phyloP scores from a whole-genome alignment of 2,888 invertebrate species.

The Catocala fraxini region DNA sequence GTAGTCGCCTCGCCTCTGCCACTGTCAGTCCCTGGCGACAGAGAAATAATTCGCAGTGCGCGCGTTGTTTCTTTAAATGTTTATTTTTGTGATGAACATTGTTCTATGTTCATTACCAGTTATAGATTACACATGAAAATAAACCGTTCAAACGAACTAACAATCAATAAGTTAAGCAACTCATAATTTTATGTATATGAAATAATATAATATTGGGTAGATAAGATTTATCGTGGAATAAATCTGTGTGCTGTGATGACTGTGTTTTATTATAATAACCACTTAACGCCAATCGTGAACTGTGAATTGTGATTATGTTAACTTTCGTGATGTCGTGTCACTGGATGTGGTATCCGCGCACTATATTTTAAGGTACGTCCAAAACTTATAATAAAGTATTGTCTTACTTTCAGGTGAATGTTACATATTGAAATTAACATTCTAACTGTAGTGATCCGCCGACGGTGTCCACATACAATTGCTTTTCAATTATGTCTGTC shows the following conservation, averaged over 20 bases:
- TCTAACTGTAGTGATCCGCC: too few species aligned
- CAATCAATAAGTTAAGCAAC: constrained; percentile 13
- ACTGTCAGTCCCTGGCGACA: too few species aligned
- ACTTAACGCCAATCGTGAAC: constrained; percentile 64
- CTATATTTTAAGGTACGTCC: neutral
- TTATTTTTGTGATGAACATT: too few species aligned
- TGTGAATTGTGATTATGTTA: constrained; percentile 60
- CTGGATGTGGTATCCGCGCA: constrained; percentile 48
- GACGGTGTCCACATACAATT: too few species aligned
- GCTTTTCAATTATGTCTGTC: too few species aligned
- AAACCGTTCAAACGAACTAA: neutral
- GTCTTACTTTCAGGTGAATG: neutral
- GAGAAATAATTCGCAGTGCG: too few species aligned
- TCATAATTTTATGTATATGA: constrained; percentile 15
- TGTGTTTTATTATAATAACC: constrained; percentile 64
- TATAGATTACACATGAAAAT: too few species aligned
- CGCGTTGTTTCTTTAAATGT: too few species aligned
- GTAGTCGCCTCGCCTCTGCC: too few species aligned
- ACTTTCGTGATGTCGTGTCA: constrained; percentile 39
- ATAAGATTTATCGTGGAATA: constrained; percentile 48
- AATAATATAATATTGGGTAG: constrained; percentile 39
- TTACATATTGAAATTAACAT: neutral
- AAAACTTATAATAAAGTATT: neutral
- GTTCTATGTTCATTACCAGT: too few species aligned
- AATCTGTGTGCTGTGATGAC: constrained; percentile 55